phyloP scores from a whole-genome alignment of 2,888 invertebrate genomes.

The Agonum fuliginosum region DNA sequence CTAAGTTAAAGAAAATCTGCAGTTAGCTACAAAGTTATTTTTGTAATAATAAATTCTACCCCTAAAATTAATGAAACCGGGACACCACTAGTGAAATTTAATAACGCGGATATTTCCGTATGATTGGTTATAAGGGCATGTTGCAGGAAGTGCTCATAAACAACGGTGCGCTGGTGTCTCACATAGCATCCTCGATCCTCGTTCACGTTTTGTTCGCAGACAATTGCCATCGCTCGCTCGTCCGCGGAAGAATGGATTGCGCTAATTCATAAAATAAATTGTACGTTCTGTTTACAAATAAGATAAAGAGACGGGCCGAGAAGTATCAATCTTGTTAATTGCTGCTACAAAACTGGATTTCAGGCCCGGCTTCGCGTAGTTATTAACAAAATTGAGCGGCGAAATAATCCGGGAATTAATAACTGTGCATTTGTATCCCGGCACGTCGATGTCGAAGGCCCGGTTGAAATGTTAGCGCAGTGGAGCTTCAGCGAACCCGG shows the following conservation, averaged over 20 bases:
- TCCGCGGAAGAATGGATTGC: constrained; percentile 55
- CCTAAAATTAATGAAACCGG: too few relatives aligned
- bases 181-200: constrained; percentile 20
- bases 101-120: too few relatives aligned
- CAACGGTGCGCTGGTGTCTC: too few relatives aligned
- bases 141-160: too few relatives aligned
- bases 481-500: not conserved
- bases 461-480: not conserved
- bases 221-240: constrained; percentile 41
- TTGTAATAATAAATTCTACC: too few relatives aligned
- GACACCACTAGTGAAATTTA: too few relatives aligned
- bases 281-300: constrained; percentile 58
- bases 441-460: constrained; percentile 24
- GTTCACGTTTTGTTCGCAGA: constrained; percentile 24
- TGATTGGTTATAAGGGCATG: too few relatives aligned
- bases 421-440: constrained; percentile 47
- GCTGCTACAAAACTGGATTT: constrained; percentile 50
- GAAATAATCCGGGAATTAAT: constrained; percentile 57
- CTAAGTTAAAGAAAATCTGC: too few relatives aligned
- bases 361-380: constrained; percentile 44
- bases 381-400: constrained; percentile 58
- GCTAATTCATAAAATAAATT: constrained; percentile 59
- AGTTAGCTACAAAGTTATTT: too few relatives aligned
- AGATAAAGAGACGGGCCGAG: constrained; percentile 54
- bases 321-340: constrained; percentile 60